Base-by-base conservation (phyloP, 2,113 vertebrate species). In the Mesitornis unicolor region DNA sequence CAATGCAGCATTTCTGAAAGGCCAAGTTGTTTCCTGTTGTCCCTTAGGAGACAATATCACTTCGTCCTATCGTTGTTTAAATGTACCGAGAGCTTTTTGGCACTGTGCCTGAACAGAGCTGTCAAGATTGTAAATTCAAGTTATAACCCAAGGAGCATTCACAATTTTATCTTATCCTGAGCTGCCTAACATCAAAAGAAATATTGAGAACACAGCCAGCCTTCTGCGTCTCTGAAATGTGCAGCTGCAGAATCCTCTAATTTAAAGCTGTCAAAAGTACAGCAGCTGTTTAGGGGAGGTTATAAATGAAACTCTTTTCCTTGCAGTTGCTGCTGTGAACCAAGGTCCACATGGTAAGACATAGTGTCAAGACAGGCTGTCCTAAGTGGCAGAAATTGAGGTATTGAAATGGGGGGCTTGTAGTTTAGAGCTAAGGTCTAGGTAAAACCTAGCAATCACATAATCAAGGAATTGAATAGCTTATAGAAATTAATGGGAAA, bases 111-210 rank as follows among this genome's bases (percentile, higher is more conserved):
- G 74, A 94, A 70, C 70, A 78, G 84, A 93, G 60, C 97, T 96
- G 97, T 97, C 97, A 97, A 89, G 90, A 95, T 91, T 95, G 87
- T 95, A 96, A 97, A 97, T 97, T 97, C 95, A 93, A 97, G 97
- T 89, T 92, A 94, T 97, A 97, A 97, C 88, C 87, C 89, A 84
- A 77, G 61, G 31, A 97, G 38, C 22, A 1, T 70, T 97, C 91
- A 84, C 83, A 85, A 78, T 96, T 96, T 95, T 94, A 50, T 93
- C 93, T 97, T 85, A 92, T 87, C 83, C 96, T 81, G 77, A 94
- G 85, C 63, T 92, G 80, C 84, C 90, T 87, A 95, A 84, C 85
- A 93, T 94, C 70, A 91, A 93, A 96, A 92, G 87, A 95, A 97
- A 96, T 93, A 95, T 10, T 93, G 91, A 95, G 77, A 93, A 95